Evolutionary conservation across 2,113 vertebrate genomes (phyloP).

Genomic region (Cebus imitator): DNA sequence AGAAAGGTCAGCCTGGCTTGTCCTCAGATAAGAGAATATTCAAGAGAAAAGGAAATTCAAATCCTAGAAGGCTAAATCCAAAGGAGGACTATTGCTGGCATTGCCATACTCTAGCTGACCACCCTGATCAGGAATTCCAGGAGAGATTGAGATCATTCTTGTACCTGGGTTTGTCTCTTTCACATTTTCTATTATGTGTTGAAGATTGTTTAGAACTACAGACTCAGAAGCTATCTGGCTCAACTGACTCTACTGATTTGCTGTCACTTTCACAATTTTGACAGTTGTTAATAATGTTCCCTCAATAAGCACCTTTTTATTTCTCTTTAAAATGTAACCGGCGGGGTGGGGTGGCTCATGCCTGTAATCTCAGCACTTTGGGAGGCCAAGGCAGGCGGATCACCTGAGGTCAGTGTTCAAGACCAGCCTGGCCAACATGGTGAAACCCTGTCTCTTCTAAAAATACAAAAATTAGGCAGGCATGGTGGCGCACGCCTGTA

Average conservation of each 20-base stretch:
- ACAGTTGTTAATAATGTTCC: not conserved
- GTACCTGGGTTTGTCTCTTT: not conserved
- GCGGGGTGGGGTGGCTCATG: too few relatives aligned
- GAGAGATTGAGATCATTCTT: not conserved
- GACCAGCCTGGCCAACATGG: too few relatives aligned
- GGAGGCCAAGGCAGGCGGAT: too few relatives aligned
- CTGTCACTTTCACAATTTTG: not conserved
- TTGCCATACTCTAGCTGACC: not conserved
- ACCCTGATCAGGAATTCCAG: not conserved
- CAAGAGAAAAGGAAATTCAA: conserved; percentile 21
- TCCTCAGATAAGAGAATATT: not conserved
- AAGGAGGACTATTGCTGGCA: not conserved
- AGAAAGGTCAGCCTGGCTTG: not conserved
- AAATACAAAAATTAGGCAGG: too few relatives aligned
- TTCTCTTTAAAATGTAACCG: not conserved
- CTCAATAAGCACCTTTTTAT: not conserved
- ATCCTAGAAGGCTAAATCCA: not conserved
- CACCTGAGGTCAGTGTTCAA: too few relatives aligned
- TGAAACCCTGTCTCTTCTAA: too few relatives aligned
- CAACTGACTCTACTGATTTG: not conserved
- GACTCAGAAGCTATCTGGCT: not conserved
- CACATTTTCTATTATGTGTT: not conserved
- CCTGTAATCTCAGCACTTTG: too few relatives aligned
- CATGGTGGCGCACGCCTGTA: too few relatives aligned
- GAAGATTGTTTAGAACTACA: not conserved